Percentiles rank a stretch among this genome's conserved stretches.
Evolutionary conservation across 37 sponge, comb jelly and placozoan genomes (phyloP).

Genomic region (Cliona cf. orientalis): DNA sequence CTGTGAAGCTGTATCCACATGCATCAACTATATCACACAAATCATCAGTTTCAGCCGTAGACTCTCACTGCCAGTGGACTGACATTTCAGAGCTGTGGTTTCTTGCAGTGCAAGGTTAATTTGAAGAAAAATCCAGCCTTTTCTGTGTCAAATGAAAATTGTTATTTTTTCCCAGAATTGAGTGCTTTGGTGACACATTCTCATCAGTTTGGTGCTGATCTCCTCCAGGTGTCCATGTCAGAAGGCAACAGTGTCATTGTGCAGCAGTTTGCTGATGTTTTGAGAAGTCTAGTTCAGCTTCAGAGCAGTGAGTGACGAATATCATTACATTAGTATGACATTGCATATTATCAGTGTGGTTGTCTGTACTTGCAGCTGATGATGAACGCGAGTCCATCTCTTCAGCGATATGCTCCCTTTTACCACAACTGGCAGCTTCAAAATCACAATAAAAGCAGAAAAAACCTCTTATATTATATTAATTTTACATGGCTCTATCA

Average conservation of each 20-base stretch:
- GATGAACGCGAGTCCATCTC: background rate
- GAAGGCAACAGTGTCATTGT: too few species aligned
- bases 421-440: background rate
- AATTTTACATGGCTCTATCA: background rate
- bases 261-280: background rate
- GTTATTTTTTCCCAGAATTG: background rate
- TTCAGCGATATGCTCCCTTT: background rate
- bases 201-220: background rate
- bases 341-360: background rate
- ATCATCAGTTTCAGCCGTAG: too few species aligned
- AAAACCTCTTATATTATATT: background rate
- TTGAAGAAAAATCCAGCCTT: background rate
- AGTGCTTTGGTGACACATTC: background rate
- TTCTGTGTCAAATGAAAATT: too few species aligned
- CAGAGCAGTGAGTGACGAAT: too few species aligned
- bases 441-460: background rate
- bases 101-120: slow-evolving; percentile 32
- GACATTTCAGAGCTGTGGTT: slow-evolving; percentile 39
- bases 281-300: background rate
- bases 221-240: background rate
- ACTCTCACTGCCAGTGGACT: background rate
- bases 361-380: background rate
- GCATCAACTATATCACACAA: too few species aligned
- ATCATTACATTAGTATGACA: too few species aligned
- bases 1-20: too few species aligned